A percentile compares a stretch with the other conserved stretches of the same genome.
phyloP scores from a whole-genome alignment of 2,888 invertebrate species.

The Chrysomela aeneicollis region DNA sequence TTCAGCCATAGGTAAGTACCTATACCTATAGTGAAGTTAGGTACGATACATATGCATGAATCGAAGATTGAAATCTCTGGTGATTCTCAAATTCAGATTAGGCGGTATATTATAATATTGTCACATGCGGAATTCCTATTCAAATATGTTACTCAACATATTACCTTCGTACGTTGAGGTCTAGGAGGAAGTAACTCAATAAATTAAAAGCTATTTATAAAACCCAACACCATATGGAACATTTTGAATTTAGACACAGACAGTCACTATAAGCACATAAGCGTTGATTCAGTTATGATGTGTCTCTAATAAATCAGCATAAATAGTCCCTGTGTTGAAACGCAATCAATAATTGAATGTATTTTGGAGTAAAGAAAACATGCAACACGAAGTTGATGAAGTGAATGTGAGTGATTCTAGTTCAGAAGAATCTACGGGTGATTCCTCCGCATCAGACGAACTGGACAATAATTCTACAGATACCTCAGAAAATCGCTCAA shows the following conservation, averaged over 20 bases:
- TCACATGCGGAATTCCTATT: neutral
- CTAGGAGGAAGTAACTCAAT: conserved; percentile 36
- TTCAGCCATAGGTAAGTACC: no score
- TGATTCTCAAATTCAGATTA: neutral
- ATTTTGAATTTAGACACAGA: conserved; percentile 34
- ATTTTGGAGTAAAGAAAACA: neutral
- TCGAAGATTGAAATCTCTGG: neutral
- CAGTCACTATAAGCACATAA: conserved; percentile 28
- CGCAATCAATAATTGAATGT: no score
- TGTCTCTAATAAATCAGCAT: conserved; percentile 9
- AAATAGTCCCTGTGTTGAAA: neutral
- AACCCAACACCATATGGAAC: conserved; percentile 25
- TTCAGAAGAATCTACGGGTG: conserved; percentile 38
- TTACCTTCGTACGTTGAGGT: conserved; percentile 27
- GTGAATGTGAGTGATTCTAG: conserved; percentile 38
- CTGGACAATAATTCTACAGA: conserved; percentile 27
- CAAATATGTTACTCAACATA: neutral
- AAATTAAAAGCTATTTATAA: conserved; percentile 41
- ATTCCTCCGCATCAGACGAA: conserved; percentile 38
- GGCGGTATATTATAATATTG: no score
- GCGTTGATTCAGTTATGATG: conserved; percentile 30
- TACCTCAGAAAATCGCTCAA: neutral
- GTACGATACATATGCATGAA: no score
- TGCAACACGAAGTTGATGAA: conserved; percentile 14
- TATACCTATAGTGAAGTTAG: no score